A percentile compares a stretch with the other conserved stretches of the same genome.
Evolutionary conservation across 2,888 invertebrate genomes (phyloP).

Genomic region (Trissolcus brochymenae): DNA sequence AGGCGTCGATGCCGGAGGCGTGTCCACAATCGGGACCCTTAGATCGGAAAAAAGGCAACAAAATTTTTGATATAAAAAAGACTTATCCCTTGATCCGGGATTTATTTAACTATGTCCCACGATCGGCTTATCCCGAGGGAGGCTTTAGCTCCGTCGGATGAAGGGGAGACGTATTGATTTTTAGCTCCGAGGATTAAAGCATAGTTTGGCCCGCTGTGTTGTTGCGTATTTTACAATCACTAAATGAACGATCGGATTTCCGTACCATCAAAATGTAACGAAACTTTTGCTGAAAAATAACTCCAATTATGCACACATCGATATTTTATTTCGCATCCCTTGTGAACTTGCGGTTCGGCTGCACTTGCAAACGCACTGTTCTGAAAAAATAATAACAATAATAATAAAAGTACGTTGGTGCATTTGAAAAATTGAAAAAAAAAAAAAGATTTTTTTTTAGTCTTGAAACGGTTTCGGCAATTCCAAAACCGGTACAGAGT

Average conservation of each 20-base stretch:
- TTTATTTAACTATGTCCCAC: slow-evolving; percentile 76
- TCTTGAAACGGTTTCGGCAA: too few species aligned
- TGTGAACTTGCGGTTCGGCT: background rate
- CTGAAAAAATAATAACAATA: too few species aligned
- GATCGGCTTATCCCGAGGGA: slow-evolving; percentile 75
- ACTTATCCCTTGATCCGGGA: slow-evolving; percentile 76
- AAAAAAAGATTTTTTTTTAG: too few species aligned
- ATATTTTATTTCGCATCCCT: slow-evolving; percentile 21
- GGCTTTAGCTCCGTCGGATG: slow-evolving; percentile 69
- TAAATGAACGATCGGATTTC: slow-evolving; percentile 56
- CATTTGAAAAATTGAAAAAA: too few species aligned
- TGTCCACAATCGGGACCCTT: slow-evolving; percentile 53
- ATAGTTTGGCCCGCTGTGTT: slow-evolving; percentile 65
- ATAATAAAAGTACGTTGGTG: too few species aligned
- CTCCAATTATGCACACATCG: slow-evolving; percentile 37
- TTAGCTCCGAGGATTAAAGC: slow-evolving; percentile 75
- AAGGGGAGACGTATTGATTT: slow-evolving; percentile 73
- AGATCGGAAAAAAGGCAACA: slow-evolving; percentile 59
- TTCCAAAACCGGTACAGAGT: background rate
- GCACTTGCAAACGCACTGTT: background rate
- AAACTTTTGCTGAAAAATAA: slow-evolving; percentile 33
- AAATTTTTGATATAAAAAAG: slow-evolving; percentile 68
- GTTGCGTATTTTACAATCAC: slow-evolving; percentile 56
- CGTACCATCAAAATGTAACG: slow-evolving; percentile 45
- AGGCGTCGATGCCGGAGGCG: slow-evolving; percentile 59